Conservation (phyloP, 2,113 vertebrate species). For the Neogale vison region DNA sequence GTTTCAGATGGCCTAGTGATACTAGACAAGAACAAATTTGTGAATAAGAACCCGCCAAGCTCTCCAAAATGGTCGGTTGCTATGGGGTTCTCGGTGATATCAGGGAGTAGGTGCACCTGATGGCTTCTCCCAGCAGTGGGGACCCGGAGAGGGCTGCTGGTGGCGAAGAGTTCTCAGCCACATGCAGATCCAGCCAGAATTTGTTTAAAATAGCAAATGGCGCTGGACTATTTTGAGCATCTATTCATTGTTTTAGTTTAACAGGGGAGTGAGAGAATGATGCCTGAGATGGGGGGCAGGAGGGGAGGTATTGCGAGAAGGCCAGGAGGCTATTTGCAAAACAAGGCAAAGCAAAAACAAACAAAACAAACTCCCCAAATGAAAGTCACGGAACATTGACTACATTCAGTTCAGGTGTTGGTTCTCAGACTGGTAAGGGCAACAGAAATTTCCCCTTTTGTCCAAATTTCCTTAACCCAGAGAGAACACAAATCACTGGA, state of each 20-base stretch:
- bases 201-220: not conserved
- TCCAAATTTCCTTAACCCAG: not conserved
- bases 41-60: not conserved
- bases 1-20: not conserved
- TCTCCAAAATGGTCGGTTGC: not conserved
- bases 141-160: fast-evolving
- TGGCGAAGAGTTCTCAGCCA: not conserved
- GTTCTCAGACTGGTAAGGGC: not conserved
- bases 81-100: not conserved
- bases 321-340: not conserved
- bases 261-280: too few relatives aligned
- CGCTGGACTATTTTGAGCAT: not conserved
- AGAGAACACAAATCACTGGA: not conserved
- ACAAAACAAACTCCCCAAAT: not conserved
- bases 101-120: not conserved
- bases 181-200: not conserved
- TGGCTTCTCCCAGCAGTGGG: not conserved
- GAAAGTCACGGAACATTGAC: not conserved
- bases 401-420: not conserved
- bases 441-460: not conserved
- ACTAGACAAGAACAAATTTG: not conserved
- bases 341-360: not conserved
- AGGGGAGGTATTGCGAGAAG: not conserved
- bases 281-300: not conserved
- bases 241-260: not conserved